Base-by-base conservation (phyloP, 2,113 vertebrate species). In the Chionodraco myersi region DNA sequence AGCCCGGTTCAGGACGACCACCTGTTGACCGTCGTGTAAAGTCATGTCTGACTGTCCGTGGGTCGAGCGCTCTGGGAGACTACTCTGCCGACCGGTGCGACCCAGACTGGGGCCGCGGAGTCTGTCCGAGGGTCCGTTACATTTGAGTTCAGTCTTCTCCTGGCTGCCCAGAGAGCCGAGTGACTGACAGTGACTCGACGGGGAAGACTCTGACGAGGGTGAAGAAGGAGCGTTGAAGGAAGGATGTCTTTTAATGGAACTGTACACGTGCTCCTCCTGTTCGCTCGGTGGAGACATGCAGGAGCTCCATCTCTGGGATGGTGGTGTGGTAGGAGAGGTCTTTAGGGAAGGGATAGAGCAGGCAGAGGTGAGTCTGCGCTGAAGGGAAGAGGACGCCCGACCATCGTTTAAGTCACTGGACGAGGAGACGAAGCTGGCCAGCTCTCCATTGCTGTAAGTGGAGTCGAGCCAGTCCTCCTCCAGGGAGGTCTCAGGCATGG, bases 21-120 rank as follows among this genome's bases (percentile, higher is more conserved):
- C 94, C 90, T 99, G 97, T 57, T 97, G 97, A 1, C 97, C 96
- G 77, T 99, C 98, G 49, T 96, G 96, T 72, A 99, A 94, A n/a
- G 96, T 99, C 88, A 99, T 93, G 54, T 96, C 96, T 0, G 97
- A 95, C 61, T 82, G 87, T 74, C 91, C 94, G 41, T 94, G 95
- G 23, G 70, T 86, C 44, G 82, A 82, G 9, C 91, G 95, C 54
- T 95, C 95, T 5, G 95, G 94, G 18, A 95, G 93, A 86, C 95
- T 95, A 70, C 90, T 92, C 78, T 95, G 95, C 18, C 94, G 92
- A 23, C 93, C 93, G 10, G 70, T 59, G 14, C 77, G 77, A 53
- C 82, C 89, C 71, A 85, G 80, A 15, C 41, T 79, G 48, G 91
- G 77, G 6, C 81, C 86, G 1, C 23, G 83, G 48, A 85, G 75